A percentile compares a stretch with the other conserved stretches of the same genome.
phyloP scores from a whole-genome alignment of 2,888 invertebrate genomes.

The Acanthosepion esculentum region DNA sequence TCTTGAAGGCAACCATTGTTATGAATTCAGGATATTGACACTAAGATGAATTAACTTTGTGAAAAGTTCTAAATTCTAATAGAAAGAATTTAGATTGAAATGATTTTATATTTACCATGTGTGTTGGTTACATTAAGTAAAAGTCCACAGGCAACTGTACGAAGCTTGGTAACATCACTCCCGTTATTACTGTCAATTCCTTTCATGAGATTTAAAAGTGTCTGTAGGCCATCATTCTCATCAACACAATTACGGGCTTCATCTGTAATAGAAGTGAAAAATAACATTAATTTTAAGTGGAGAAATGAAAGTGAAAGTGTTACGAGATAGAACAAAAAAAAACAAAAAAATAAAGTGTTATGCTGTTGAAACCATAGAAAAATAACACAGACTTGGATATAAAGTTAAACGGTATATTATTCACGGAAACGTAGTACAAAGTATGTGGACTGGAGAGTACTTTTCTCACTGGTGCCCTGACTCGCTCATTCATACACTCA shows the following conservation, averaged over 20 bases:
- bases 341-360: too few species aligned
- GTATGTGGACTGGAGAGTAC: too few species aligned
- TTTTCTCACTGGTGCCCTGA: too few species aligned
- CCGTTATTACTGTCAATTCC: slow-evolving; percentile 63
- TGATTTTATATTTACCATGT: slow-evolving; percentile 76
- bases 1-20: too few species aligned
- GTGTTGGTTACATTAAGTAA: slow-evolving; percentile 87
- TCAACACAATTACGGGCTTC: slow-evolving; percentile 73
- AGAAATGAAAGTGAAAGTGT: background rate
- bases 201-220: slow-evolving; percentile 67
- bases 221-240: slow-evolving; percentile 67
- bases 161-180: slow-evolving; percentile 76
- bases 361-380: too few species aligned
- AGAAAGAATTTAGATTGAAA: background rate
- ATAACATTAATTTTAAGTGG: background rate
- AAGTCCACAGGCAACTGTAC: slow-evolving; percentile 83
- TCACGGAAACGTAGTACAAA: too few species aligned
- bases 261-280: slow-evolving; percentile 66
- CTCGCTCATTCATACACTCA: too few species aligned
- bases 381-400: too few species aligned
- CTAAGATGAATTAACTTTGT: too few species aligned
- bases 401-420: too few species aligned
- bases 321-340: background rate
- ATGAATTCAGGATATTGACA: too few species aligned
- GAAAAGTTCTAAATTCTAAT: too few species aligned